A percentile compares a stretch with the other conserved stretches of the same genome.
Evolutionary conservation across 2,113 vertebrate species (phyloP).

Genomic region (Fulica atra): DNA sequence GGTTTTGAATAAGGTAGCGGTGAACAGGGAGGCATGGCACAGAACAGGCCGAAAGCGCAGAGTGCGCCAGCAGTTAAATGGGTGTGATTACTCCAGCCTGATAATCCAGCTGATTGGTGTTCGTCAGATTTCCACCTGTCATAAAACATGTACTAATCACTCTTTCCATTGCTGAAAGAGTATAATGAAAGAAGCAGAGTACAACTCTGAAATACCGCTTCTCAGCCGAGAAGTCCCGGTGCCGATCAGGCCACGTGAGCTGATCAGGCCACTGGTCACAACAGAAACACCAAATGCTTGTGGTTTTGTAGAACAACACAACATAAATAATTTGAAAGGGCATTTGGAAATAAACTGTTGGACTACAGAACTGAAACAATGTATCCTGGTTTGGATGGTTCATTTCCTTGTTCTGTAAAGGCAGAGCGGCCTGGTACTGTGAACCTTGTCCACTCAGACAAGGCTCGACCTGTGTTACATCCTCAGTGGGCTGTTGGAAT

Average conservation of each 20-base stretch:
- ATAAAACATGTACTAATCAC: not conserved
- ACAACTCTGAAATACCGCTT: not conserved
- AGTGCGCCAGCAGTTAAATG: not conserved
- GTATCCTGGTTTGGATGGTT: conserved; percentile 14
- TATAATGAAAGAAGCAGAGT: not conserved
- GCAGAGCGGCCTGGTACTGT: not conserved
- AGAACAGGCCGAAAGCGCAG: not conserved
- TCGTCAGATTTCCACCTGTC: not conserved
- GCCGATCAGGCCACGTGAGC: not conserved
- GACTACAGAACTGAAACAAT: not conserved
- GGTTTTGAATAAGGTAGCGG: not conserved
- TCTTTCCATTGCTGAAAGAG: not conserved
- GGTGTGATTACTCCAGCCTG: not conserved
- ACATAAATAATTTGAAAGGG: conserved; percentile 1
- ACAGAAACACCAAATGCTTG: not conserved
- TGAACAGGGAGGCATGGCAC: not conserved
- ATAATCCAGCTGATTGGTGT: not conserved
- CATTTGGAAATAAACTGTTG: conserved; percentile 42
- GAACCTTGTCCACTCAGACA: not conserved
- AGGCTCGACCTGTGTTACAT: not conserved
- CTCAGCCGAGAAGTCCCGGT: not conserved
- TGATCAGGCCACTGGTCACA: no score
- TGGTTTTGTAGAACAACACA: conserved; percentile 30
- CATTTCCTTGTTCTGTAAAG: not conserved
- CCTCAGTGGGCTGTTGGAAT: not conserved